A percentile compares a stretch with the other conserved stretches of the same genome.
These are phyloP conservation scores for Charina bottae DNA, from an alignment of 2,113 vertebrate species.

Conservation along the genomic window DNA sequence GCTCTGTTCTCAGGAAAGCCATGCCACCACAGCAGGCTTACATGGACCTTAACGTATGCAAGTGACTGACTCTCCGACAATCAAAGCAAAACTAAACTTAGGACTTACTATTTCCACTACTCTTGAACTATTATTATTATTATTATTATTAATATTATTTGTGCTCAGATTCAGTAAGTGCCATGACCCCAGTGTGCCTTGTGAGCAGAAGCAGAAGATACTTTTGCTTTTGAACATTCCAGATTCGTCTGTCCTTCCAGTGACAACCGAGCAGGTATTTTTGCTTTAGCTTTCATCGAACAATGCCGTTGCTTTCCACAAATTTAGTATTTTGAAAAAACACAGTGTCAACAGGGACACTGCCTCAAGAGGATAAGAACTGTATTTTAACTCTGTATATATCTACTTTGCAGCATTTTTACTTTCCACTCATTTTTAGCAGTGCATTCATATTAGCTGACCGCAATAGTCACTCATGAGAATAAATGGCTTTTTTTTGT, in stretches of 20 bases:
- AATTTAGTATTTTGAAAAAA: constrained; percentile 68
- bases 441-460: constrained; percentile 83
- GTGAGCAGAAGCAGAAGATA: constrained; percentile 68
- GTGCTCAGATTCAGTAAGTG: constrained; percentile 73
- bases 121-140: constrained; percentile 57
- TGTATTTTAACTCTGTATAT: constrained; percentile 88
- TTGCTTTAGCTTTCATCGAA: constrained; percentile 90
- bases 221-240: constrained; percentile 85
- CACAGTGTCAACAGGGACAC: constrained; percentile 81
- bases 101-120: constrained; percentile 70
- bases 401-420: constrained; percentile 82
- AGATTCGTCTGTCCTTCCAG: constrained; percentile 70
- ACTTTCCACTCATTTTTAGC: constrained; percentile 82
- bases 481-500: constrained; percentile 69
- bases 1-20: constrained; percentile 85
- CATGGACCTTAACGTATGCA: constrained; percentile 71
- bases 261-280: constrained; percentile 73
- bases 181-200: constrained; percentile 71
- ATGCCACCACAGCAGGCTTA: constrained; percentile 72
- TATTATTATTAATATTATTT: constrained; percentile 46
- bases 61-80: constrained; percentile 68
- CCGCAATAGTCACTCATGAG: constrained; percentile 72
- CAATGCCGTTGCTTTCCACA: constrained; percentile 74
- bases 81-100: constrained; percentile 50
- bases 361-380: constrained; percentile 79